phyloP scores from a whole-genome alignment of 2,797 vertebrate genomes.

The Aldrovandia affinis region DNA sequence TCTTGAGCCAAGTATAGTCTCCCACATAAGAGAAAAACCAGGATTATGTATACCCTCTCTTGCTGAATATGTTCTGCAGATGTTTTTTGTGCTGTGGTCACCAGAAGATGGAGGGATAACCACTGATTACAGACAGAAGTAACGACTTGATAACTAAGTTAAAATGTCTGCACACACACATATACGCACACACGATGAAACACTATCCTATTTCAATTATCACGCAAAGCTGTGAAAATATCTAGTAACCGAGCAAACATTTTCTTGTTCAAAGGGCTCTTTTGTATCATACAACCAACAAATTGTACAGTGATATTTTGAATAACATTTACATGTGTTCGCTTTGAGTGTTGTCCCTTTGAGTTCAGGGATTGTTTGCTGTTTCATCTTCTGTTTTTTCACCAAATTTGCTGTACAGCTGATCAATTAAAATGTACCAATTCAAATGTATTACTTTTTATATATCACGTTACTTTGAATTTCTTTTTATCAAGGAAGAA shows the following conservation, averaged over 20 bases:
- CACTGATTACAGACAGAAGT: not conserved
- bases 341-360: too few species aligned
- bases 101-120: not conserved
- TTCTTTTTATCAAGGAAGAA: not conserved
- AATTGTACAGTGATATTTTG: not conserved
- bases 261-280: constrained; percentile 9
- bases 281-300: not conserved
- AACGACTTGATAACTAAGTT: not conserved
- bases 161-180: not conserved
- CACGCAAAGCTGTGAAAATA: not conserved
- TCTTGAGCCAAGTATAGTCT: not conserved
- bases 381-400: not conserved
- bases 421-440: not conserved
- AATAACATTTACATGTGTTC: too few species aligned
- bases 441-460: not conserved
- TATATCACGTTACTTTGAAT: not conserved
- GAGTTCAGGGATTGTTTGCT: too few species aligned
- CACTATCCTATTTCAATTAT: not conserved
- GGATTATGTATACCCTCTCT: not conserved
- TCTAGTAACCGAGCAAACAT: not conserved
- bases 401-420: not conserved
- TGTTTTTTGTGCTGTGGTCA: not conserved
- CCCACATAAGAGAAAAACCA: not conserved
- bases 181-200: constrained; percentile 1
- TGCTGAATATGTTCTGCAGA: not conserved